Evolutionary conservation across 2,113 vertebrate genomes (phyloP).

Genomic region (Arothron firmamentum): DNA sequence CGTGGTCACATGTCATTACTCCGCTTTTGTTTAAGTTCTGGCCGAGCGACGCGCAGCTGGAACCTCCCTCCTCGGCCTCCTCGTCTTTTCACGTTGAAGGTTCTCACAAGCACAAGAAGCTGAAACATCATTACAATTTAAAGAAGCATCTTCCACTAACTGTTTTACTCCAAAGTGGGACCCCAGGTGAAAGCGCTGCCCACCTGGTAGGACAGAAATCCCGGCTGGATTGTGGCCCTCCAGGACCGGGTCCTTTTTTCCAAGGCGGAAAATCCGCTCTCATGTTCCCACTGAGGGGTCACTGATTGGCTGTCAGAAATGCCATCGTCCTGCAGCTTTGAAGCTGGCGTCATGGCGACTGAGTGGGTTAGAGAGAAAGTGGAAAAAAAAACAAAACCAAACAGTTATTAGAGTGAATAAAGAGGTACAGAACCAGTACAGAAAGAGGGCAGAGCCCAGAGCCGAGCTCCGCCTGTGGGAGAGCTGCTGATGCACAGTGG

Average conservation of each 20-base stretch:
- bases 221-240: not conserved
- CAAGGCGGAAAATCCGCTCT: slow-evolving; percentile 28
- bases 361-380: slow-evolving; percentile 7
- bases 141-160: too few species aligned
- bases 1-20: slow-evolving; percentile 54
- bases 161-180: too few species aligned
- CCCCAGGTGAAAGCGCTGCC: too few species aligned
- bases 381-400: slow-evolving; percentile 7
- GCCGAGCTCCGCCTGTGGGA: slow-evolving; percentile 31
- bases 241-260: not conserved
- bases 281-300: slow-evolving; percentile 21
- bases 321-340: slow-evolving; percentile 30
- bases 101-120: too few species aligned
- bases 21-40: slow-evolving; percentile 29
- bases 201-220: slow-evolving; percentile 14
- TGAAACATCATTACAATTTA: too few species aligned
- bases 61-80: too few species aligned
- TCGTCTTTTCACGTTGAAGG: too few species aligned
- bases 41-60: too few species aligned
- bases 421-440: not conserved
- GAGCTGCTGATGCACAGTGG: slow-evolving; percentile 47
- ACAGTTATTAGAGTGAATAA: slow-evolving; percentile 26
- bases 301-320: slow-evolving; percentile 40
- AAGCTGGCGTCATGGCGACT: slow-evolving; percentile 26
- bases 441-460: slow-evolving; percentile 9